phyloP scores from a whole-genome alignment of 2,888 invertebrate genomes.

The Parnassius apollo region DNA sequence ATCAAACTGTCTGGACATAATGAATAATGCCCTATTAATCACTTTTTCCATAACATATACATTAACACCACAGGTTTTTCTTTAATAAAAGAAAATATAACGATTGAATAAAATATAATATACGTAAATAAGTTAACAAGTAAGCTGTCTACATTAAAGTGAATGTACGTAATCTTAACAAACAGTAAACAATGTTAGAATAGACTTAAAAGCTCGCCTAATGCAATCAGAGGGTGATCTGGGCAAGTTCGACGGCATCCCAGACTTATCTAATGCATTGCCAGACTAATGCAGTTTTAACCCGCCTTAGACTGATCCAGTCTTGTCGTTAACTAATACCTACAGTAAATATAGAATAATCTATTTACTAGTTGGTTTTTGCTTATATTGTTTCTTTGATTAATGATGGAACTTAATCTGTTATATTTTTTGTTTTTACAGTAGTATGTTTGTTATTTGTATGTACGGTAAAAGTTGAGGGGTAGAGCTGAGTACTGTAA shows the following conservation, averaged over 20 bases:
- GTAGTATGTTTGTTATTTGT: too few relatives aligned
- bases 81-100: too few relatives aligned
- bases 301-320: constrained; percentile 8
- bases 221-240: constrained; percentile 39
- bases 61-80: too few relatives aligned
- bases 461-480: too few relatives aligned
- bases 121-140: neutral
- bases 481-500: too few relatives aligned
- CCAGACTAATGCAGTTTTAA: constrained; percentile 31
- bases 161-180: constrained; percentile 7
- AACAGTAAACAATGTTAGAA: constrained; percentile 13
- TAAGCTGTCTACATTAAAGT: neutral
- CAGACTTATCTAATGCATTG: constrained; percentile 33
- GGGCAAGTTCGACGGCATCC: constrained; percentile 26
- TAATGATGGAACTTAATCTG: neutral
- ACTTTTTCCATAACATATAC: too few relatives aligned
- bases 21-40: too few relatives aligned
- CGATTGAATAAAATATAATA: too few relatives aligned
- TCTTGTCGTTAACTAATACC: constrained; percentile 18
- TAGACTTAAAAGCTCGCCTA: constrained; percentile 28
- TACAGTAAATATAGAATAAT: constrained; percentile 6
- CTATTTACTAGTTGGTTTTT: neutral
- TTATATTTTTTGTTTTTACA: too few relatives aligned
- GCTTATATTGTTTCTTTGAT: neutral
- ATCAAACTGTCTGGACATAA: too few relatives aligned